These are phyloP conservation scores for Tigriopus californicus DNA, from an alignment of 2,888 invertebrate genomes.

Conservation along the genomic window DNA sequence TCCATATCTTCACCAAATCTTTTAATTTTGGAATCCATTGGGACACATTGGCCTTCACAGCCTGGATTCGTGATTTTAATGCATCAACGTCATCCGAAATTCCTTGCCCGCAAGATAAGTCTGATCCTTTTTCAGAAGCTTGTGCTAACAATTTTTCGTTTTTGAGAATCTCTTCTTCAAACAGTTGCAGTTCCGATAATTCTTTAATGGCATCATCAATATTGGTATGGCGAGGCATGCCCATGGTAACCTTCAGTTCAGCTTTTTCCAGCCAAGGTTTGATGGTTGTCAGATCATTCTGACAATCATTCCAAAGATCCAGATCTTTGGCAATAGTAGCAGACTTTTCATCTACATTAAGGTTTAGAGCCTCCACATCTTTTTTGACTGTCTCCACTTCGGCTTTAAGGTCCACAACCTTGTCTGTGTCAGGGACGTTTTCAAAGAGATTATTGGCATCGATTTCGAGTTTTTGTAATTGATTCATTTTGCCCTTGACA, in stretches of 20 bases:
- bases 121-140: conserved; percentile 50
- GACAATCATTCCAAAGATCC: conserved; percentile 65
- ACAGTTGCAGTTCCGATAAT: conserved; percentile 38
- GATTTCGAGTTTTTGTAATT: conserved; percentile 45
- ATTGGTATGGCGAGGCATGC: conserved; percentile 51
- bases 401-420: conserved; percentile 35
- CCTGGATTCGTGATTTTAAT: conserved; percentile 59
- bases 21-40: conserved; percentile 60
- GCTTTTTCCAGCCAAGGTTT: conserved; percentile 76
- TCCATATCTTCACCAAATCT: conserved; percentile 58
- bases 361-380: conserved; percentile 52
- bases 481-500: conserved; percentile 51
- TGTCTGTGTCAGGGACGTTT: conserved; percentile 39
- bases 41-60: conserved; percentile 43
- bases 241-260: conserved; percentile 53
- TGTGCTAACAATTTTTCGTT: conserved; percentile 53
- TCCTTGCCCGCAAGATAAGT: conserved; percentile 50
- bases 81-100: conserved; percentile 68
- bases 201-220: conserved; percentile 47
- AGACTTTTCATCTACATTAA: conserved; percentile 49
- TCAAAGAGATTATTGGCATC: conserved; percentile 37
- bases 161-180: conserved; percentile 56
- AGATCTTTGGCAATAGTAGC: conserved; percentile 51
- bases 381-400: conserved; percentile 56
- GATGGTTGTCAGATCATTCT: conserved; percentile 38